Base-by-base conservation (phyloP, 1,140 invertebrate genomes). In the Sminthurinus signatus region DNA sequence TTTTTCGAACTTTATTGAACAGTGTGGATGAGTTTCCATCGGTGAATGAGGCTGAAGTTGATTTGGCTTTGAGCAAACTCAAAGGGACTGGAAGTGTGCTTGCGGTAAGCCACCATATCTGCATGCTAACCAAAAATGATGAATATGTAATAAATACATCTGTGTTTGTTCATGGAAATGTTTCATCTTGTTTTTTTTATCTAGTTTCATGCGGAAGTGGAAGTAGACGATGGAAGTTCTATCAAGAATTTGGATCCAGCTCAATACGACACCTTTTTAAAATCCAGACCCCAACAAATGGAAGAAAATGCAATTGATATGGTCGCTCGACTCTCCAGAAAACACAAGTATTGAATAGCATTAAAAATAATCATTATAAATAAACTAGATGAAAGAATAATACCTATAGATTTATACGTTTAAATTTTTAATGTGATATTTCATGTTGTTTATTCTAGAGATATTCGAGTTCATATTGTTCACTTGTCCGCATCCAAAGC, bases 161-260 rank as follows among this genome's bases (percentile, higher is more conserved):
- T 28, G 19, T 29, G n/a, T 23, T 48, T 17, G 8, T 19, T 29
- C 21, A 17, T 62, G 2, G 36, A 19, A n/a, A 15, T 55, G n/a
- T 27, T 43, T 60, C n/a, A 27, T 28, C n/a, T 65, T 3, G 67
- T 77, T 77, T 66, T n/a, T n/a, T n/a, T n/a, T n/a, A n/a, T n/a
- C n/a, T 68, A 87, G 85, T 86, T 87, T 72, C 85, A 87, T 72
- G 85, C 85, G 1, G 86, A 87, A 75, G 71, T 82, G 19, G 81
- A 81, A 17, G 63, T 64, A 23, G 23, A 19, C 12, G 54, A 44
- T 10, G 63, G 62, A 14, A 54, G 60, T n/a, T 31, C 44, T 14
- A 60, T 52, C 43, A 57, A 68, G 65, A 75, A 23, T 25, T 57
- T 57, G 10, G 51, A 36, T 44, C 79, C 80, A 17, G 78, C 78